Evolutionary conservation across 2,888 invertebrate species (phyloP), one percentile per base, ranked within the genome.

Genomic region (Barypeithes pellucidus): DNA sequence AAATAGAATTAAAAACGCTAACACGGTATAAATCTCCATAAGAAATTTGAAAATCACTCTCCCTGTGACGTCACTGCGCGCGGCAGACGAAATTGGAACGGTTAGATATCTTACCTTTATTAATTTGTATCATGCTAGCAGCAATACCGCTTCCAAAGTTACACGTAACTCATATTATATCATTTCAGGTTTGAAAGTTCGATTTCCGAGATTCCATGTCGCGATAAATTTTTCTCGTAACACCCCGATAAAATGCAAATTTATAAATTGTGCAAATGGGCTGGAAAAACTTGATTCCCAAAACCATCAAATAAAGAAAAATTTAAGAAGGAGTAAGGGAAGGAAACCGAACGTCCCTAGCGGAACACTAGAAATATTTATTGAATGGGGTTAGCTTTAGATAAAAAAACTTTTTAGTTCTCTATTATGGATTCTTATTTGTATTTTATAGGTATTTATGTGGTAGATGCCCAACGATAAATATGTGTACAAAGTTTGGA

Each of bases 241-340:
- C 54, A 33, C 54, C 59, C 72, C 43, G 67, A 72, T 72, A 67
- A 72, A 67, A 72, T 72, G 72, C 54, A 67, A 72, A 72, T 72
- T 67, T 67, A 54, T 72, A 72, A 72, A 72, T 72, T 67, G 72
- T 59, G 72, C 18, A 59, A 72, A 72, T 72, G 67, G 72, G 33
- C 45, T 62, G 72, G 62, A 72, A 72, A 72, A 72, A 72, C 54
- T 67, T 72, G 67, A 67, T 67, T 72, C 36, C 62, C 72, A 36
- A 72, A 33, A 67, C 72, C 66, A 72, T 72, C 66, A 72, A 72
- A 72, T 66, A 67, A 71, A 71, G 65, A 71, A 71, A n/a, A 71
- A 71, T 65, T 57, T 69, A 62, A 54, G 69, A 71, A 63, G 24
- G 71, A 65, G 47, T 71, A 59, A 65, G 59, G 71, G 43, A 43